These are phyloP conservation scores for Zygothrica quintamaculata DNA, from an alignment of 2,888 invertebrate genomes.

Conservation along the genomic window DNA sequence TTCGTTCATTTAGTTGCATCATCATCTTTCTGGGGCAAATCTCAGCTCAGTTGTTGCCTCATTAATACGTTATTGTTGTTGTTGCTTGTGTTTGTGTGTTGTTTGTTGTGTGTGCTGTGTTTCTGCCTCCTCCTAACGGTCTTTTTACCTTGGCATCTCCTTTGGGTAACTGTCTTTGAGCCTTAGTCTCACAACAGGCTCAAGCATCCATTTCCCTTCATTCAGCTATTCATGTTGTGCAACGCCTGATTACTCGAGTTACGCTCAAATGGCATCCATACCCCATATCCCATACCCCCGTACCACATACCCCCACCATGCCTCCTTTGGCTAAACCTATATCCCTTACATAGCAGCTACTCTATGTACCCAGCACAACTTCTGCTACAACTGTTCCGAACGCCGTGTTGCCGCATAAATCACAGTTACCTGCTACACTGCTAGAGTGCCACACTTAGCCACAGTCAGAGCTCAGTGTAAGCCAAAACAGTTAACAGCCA, in stretches of 20 bases:
- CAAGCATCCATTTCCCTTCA: neutral
- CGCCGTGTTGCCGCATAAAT: conserved; percentile 45
- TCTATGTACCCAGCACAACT: too few species aligned
- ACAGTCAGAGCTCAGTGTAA: conserved; percentile 11
- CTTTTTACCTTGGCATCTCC: conserved; percentile 15
- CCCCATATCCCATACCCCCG: conserved; percentile 2
- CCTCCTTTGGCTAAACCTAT: neutral
- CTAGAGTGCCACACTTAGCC: too few species aligned
- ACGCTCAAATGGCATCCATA: conserved; percentile 37
- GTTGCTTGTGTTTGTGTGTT: too few species aligned
- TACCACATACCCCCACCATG: neutral
- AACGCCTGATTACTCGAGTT: conserved; percentile 56
- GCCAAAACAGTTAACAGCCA: neutral
- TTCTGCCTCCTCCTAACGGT: conserved; percentile 13
- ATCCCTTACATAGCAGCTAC: too few species aligned
- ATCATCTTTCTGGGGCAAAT: conserved; percentile 20
- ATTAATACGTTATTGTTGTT: conserved; percentile 68
- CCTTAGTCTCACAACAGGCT: conserved; percentile 29
- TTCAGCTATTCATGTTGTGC: conserved; percentile 34
- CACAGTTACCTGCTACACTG: conserved; percentile 25
- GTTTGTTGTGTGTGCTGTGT: too few species aligned
- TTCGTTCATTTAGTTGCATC: neutral
- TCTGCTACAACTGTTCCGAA: neutral
- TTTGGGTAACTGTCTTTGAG: conserved; percentile 30
- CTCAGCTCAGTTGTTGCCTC: conserved; percentile 55